Conservation (phyloP, 1,140 invertebrate genomes). For the Caerostris extrusa region DNA sequence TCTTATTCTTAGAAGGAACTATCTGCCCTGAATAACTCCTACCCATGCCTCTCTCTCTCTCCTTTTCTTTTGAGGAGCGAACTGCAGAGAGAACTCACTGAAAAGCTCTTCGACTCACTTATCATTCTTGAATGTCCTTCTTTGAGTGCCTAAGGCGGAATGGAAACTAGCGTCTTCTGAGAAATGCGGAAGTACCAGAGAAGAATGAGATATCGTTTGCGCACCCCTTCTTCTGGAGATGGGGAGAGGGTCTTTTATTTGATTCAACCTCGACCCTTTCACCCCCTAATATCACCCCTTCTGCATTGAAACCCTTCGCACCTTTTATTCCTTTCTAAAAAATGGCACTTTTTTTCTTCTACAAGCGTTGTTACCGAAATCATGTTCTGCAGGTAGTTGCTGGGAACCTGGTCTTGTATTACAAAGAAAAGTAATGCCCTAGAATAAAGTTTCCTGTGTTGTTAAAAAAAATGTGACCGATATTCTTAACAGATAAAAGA, state of each 20-base stretch:
- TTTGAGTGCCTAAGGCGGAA: background rate
- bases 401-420: background rate
- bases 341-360: background rate
- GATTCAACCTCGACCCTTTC: background rate
- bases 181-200: conserved; percentile 3
- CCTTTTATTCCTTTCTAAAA: background rate
- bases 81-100: background rate
- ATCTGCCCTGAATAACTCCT: background rate
- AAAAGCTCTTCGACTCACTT: conserved; percentile 7
- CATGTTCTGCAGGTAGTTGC: background rate
- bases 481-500: background rate
- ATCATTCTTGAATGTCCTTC: conserved; percentile 15
- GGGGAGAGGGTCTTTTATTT: background rate
- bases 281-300: background rate
- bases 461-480: background rate
- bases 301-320: background rate
- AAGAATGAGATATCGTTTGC: conserved; percentile 7
- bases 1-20: background rate
- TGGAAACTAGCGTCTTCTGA: background rate
- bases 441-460: background rate
- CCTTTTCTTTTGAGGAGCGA: background rate
- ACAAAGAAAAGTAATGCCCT: background rate
- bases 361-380: background rate
- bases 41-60: background rate
- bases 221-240: background rate